These are phyloP conservation scores for Hyperoplus immaculatus DNA, from an alignment of 2,797 vertebrate species.

Conservation along the genomic window DNA sequence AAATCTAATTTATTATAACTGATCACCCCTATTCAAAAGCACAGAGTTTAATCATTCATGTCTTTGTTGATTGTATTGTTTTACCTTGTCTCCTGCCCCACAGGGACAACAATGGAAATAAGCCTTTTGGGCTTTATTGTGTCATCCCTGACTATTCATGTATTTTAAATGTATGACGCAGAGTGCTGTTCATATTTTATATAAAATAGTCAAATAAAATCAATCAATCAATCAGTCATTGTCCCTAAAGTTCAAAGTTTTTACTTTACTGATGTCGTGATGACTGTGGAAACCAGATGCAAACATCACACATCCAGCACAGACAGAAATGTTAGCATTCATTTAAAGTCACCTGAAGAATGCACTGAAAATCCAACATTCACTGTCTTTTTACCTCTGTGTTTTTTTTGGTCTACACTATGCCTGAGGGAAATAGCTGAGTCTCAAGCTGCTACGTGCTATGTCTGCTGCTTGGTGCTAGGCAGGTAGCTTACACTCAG, in stretches of 20 bases:
- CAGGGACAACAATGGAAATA: no score
- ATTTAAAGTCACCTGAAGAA: neutral
- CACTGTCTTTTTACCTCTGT: neutral
- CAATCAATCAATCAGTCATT: neutral
- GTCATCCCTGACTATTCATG: no score
- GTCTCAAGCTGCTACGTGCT: neutral
- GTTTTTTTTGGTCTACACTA: neutral
- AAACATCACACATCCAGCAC: neutral
- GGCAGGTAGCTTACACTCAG: neutral
- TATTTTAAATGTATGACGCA: no score
- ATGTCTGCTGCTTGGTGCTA: neutral
- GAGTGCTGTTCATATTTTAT: no score
- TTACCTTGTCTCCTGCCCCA: neutral
- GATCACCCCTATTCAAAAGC: neutral
- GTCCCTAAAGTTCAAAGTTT: neutral
- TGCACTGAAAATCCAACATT: neutral
- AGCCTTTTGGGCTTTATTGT: no score
- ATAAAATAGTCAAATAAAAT: no score
- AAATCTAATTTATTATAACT: neutral
- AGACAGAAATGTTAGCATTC: no score
- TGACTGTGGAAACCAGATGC: neutral
- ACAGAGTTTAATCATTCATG: neutral
- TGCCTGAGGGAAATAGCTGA: neutral
- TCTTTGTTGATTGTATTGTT: neutral
- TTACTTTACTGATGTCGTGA: neutral